Evolutionary conservation across 2,113 vertebrate genomes (phyloP), one percentile per base, ranked within the genome.

Genomic region (Hydropotes inermis): DNA sequence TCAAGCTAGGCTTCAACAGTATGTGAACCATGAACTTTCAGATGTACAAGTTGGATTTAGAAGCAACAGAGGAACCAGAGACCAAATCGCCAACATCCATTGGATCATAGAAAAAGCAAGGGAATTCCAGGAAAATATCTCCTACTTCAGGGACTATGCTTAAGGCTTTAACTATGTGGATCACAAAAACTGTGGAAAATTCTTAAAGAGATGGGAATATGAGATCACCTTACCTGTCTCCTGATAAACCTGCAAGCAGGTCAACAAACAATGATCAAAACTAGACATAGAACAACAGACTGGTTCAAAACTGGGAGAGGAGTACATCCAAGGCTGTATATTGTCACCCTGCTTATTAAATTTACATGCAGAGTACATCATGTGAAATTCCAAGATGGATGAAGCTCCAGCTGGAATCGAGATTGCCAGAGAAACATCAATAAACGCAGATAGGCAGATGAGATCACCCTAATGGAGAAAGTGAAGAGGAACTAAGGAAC

Each of bases 311-410:
- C 36, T 70, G 19, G n/a, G 64, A 70, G 36, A 70, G 5, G 64
- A 36, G n/a, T 70, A 70, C n/a, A 70, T 23, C n/a, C 64, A 36
- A 70, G 17, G n/a, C 19, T 70, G 19, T 70, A 36, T 70, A 70
- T 70, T 21, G 17, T 70, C n/a, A 70, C 64, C n/a, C 4, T 70
- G 4, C 9, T 36, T 70, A 70, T 70, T 36, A 70, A 70, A 70
- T 9, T 70, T 36, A 36, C 0, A 0, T 19, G 36, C 64, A 70
- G 64, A 12, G 9, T 3, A 70, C n/a, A 70, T 70, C 2, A 3
- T 12, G n/a, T 36, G n/a, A 70, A 70, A 70, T 36, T 70, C n/a
- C 19, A 70, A 11, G 10, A 5, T 12, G 64, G 4, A 70, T 3
- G 1, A 70, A 70, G 4, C n/a, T 23, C 64, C 36, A 36, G 17